Base-by-base conservation (phyloP, 2,797 vertebrate species). In the Oreonectes daqikongensis region DNA sequence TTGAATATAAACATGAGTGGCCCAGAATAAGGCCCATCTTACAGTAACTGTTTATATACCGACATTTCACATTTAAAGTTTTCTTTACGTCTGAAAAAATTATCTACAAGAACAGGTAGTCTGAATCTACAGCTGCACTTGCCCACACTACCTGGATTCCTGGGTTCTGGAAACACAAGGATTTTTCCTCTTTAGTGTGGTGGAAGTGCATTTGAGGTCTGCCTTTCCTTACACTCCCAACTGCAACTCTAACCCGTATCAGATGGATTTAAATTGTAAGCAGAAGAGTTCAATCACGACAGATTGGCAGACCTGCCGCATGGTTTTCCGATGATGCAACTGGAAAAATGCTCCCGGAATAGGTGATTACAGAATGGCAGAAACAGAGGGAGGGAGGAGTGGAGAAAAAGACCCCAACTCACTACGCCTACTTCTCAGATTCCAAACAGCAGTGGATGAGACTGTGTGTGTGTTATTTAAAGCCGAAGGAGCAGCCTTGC, bases 261-360 rank as follows among this genome's bases (percentile, higher is more conserved):
- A 90, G 88, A 92, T 89, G 87, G 85, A 86, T 84, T 81, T 89
- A 86, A 91, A 91, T 88, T 89, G 88, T 75, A 77, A 91, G 89
- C 91, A 90, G 86, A 91, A 88, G 84, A 79, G 88, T 89, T 91
- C 87, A 90, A 85, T 91, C 88, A 82, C 30, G 70, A 85, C 68
- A 79, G 83, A 89, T 88, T 82, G 80, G 84, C 88, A 79, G 77
- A 90, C 89, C 90, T 87, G 83, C 86, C 4, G 75, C 90, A 83
- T 92, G 91, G 85, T 86, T 93, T 91, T 90, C 90, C 86, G 85
- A 91, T 94, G 92, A 94, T 90, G 91, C 90, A 92, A 92, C 85
- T 88, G 92, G 92, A 92, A 93, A 88, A 92, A 92, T 86, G 85
- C 88, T 90, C 91, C 90, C 90, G 89, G 89, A 93, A 93, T 92